Evolutionary conservation across 2,888 invertebrate species (phyloP), one percentile per base, ranked within the genome.

Genomic region (Eumerus sabulonum): DNA sequence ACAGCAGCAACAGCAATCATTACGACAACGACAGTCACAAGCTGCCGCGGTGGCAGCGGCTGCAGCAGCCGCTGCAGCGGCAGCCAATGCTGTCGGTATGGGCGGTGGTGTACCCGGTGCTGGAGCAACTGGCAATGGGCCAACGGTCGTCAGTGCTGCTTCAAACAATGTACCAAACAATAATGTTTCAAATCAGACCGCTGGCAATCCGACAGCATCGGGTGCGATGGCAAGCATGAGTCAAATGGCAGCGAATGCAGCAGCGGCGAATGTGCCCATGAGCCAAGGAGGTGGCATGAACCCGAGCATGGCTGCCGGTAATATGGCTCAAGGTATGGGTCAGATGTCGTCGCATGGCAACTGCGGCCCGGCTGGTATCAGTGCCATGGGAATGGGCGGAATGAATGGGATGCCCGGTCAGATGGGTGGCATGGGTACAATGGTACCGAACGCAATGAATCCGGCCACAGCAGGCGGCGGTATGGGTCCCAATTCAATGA

Each of bases 241-340:
- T 42, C 79, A 79, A 59, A 79, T 79, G 68, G 60, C 74, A 16
- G 79, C 68, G 44, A 79, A 79, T 42, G 72, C 82, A 72, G 83
- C 76, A 45, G 81, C 81, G 19, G 81, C 84, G 45, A 84, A 85
- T 79, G 82, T 82, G 9, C 56, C 82, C 14, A 77, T 76, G 83
- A 90, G 90, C 89, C 19, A 77, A 16, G 27, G 27, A 2, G 71
- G 89, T 89, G 36, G 90, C 88, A 56, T 90, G 90, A 68, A 83
- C 57, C 63, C 81, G 12, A 82, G 72, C 11, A 82, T 83, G 71
- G 77, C 70, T 17, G 68, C 71, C 51, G 77, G 82, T 9, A 72
- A 47, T 47, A 81, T 84, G 81, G 76, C 83, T 17, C 85, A 84
- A 77, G 66, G 68, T 13, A 83, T 84, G 82, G 77, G 74, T 1